These are phyloP conservation scores for Matsumyia berberina DNA, from an alignment of 2,888 invertebrate genomes.

Conservation along the genomic window DNA sequence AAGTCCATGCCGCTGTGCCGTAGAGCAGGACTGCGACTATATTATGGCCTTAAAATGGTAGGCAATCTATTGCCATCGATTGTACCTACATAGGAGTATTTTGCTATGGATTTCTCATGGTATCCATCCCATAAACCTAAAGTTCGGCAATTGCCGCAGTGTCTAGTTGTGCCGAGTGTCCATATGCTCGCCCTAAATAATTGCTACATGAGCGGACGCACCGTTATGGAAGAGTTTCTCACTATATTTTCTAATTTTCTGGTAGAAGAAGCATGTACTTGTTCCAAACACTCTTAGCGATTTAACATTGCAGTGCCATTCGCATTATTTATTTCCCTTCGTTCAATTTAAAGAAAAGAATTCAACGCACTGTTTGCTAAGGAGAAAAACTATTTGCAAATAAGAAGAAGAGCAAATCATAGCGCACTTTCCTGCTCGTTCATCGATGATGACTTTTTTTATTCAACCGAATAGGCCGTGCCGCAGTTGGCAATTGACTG, in stretches of 20 bases:
- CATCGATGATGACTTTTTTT: constrained; percentile 5
- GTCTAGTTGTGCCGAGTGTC: background rate
- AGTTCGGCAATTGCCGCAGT: background rate
- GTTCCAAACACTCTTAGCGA: background rate
- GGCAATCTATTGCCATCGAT: no score
- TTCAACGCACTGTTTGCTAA: background rate
- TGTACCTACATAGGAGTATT: no score
- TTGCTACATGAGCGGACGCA: background rate
- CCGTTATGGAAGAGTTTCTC: background rate
- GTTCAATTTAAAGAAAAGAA: background rate
- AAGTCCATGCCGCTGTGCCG: no score
- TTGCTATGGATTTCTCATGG: no score
- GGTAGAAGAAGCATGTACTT: background rate
- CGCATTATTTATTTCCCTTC: background rate
- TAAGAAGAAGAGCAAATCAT: background rate
- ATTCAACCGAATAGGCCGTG: constrained; percentile 30
- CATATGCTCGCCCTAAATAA: background rate
- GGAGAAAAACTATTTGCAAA: background rate
- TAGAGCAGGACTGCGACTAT: no score
- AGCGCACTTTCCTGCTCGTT: constrained; percentile 6
- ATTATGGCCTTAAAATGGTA: no score
- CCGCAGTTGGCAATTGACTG: constrained; percentile 16
- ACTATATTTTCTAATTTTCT: background rate
- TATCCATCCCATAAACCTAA: no score
- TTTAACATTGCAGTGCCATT: background rate